These are phyloP conservation scores for Porites lutea DNA, from an alignment of 64 coral and sea anemone species.

Conservation along the genomic window DNA sequence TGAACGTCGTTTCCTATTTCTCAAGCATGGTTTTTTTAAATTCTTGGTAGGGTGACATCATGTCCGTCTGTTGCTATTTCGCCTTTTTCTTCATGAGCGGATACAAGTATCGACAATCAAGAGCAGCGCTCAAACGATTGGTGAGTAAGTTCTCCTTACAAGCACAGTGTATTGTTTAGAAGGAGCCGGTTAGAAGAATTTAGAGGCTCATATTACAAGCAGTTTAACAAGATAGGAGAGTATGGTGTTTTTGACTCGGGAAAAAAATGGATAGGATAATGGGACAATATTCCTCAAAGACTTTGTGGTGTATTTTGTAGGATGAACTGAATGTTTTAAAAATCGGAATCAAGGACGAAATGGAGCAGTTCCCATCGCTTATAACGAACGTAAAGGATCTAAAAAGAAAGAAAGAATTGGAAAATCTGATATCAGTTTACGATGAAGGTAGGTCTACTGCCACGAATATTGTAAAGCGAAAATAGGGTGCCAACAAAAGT, in stretches of 20 bases:
- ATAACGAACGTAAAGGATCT: conserved; percentile 89
- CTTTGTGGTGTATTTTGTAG: neutral
- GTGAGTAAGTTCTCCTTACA: conserved; percentile 15
- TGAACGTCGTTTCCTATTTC: no score
- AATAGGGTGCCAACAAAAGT: no score
- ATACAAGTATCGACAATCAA: conserved; percentile 90
- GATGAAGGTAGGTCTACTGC: conserved; percentile 65
- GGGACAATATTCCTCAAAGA: no score
- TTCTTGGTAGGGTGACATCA: conserved; percentile 82
- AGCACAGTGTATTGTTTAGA: neutral
- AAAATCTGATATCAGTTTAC: conserved; percentile 62
- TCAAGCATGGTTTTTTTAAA: no score
- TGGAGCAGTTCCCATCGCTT: conserved; percentile 82
- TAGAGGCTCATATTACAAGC: no score
- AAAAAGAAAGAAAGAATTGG: conserved; percentile 90
- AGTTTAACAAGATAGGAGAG: neutral
- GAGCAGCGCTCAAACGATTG: conserved; percentile 84
- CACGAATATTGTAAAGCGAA: no score
- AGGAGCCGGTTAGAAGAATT: neutral
- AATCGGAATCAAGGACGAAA: conserved; percentile 92
- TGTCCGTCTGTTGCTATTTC: conserved; percentile 98
- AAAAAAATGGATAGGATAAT: no score
- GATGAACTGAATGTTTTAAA: conserved; percentile 92
- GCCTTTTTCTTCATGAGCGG: conserved; percentile 99
- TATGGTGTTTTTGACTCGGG: no score